A percentile compares a stretch with the other conserved stretches of the same genome.
Evolutionary conservation across 1,140 invertebrate genomes (phyloP).

Genomic region (Drosophila bocqueti): DNA sequence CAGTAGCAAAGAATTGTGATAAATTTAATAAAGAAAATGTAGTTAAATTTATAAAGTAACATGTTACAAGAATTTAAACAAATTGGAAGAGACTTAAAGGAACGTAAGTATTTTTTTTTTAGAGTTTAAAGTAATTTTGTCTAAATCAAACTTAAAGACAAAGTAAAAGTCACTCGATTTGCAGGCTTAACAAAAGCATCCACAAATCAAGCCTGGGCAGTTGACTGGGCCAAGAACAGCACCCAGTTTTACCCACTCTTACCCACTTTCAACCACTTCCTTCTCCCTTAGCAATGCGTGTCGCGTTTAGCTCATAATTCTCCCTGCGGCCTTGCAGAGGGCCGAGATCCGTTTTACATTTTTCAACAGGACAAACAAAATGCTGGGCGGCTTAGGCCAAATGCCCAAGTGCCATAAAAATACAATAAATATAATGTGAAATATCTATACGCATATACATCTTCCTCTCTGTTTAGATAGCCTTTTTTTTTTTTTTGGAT

Average conservation of each 20-base stretch:
- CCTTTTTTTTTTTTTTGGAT: conserved; percentile 65
- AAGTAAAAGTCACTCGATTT: conserved; percentile 49
- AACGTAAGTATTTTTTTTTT: neutral
- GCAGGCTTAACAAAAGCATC: conserved; percentile 51
- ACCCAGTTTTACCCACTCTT: neutral
- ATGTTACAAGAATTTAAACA: neutral
- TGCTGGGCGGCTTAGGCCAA: conserved; percentile 57
- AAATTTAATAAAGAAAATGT: conserved; percentile 68
- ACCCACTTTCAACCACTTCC: neutral
- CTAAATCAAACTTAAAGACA: conserved; percentile 33
- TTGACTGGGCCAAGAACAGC: neutral
- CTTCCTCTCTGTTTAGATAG: conserved; percentile 63
- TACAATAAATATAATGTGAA: conserved; percentile 73
- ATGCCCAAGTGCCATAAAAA: conserved; percentile 78
- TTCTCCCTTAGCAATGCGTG: conserved; percentile 37
- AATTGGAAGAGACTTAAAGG: neutral
- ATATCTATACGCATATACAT: conserved; percentile 53
- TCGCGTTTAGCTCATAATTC: conserved; percentile 78
- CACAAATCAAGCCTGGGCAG: conserved; percentile 59
- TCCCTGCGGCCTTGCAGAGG: conserved; percentile 35
- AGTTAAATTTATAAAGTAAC: conserved; percentile 26
- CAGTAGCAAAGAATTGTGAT: conserved; percentile 72
- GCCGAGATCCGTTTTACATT: conserved; percentile 62
- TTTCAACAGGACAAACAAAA: conserved; percentile 67
- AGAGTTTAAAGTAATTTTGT: neutral